These are phyloP conservation scores for Nyctalus aviator DNA, from an alignment of 2,797 vertebrate genomes.

Conservation along the genomic window DNA sequence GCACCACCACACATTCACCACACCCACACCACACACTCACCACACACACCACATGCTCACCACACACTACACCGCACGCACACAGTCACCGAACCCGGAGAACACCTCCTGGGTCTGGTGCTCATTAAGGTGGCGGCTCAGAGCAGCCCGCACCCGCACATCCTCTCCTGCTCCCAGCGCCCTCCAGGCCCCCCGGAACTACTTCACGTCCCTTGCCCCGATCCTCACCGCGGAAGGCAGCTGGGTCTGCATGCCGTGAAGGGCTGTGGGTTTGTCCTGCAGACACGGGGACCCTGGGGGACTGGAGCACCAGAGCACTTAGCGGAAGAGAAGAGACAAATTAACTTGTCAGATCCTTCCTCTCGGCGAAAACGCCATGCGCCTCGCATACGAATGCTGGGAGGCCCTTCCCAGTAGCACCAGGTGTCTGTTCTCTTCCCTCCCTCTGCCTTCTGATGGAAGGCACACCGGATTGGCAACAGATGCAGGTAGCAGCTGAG, in stretches of 20 bases:
- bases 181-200: neutral
- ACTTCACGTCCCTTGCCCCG: neutral
- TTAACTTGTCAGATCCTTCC: conserved; percentile 46
- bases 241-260: neutral
- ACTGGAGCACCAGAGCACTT: neutral
- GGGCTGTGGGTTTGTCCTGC: neutral
- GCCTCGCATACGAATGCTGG: neutral
- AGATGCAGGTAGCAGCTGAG: conserved; percentile 25
- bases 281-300: neutral
- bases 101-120: neutral
- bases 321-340: conserved; percentile 59
- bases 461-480: neutral
- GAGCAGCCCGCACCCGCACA: neutral
- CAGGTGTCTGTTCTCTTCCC: conserved; percentile 32
- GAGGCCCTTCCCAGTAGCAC: neutral
- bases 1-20: neutral
- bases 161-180: neutral
- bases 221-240: neutral
- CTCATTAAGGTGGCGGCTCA: neutral
- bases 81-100: neutral
- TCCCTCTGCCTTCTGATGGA: conserved; percentile 15
- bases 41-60: too few relatives aligned
- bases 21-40: neutral
- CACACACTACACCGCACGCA: fast-evolving
- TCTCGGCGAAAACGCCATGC: neutral